Base-by-base conservation (phyloP, 2,888 invertebrate species). In the Pyrocoelia pectoralis region DNA sequence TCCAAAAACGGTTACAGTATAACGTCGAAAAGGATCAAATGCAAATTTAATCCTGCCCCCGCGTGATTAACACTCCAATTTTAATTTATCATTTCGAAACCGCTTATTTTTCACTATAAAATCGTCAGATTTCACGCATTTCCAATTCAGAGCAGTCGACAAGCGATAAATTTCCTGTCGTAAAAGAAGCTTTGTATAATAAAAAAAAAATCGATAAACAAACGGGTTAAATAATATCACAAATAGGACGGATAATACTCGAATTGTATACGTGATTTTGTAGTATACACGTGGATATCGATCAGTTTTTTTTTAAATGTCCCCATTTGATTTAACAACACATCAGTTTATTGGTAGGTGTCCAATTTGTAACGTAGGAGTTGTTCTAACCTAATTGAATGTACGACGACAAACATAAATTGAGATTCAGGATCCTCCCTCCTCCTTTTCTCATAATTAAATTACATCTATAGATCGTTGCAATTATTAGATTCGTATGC, bases 361-460 rank as follows among this genome's bases (percentile, higher is more conserved):
- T 17, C 14, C 50, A 18, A 28, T 19, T 50, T 24, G 19, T 14
- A 50, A 50, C 3, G 24, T 50, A 18, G 15, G 15, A 43, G 41
- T 43, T 43, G 41, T 43, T 43, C 14, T 43, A 43, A 43, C 15
- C 13, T 43, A 43, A 43, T 43, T 13, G 15, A 43, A 15, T 43
- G 41, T 43, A 13, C 41, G 13, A 43, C 13, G 13, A 43, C 15
- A 43, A 9, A 43, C 15, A 13, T 43, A 43, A 43, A 43, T 43
- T 43, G 13, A 13, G 12, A 15, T 43, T 43, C 9, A 2, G 41
- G 13, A 14, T 1, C 15, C 13, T 15, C 15, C 24, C 24, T 24
- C 3, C 24, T 3, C 13, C 13, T 13, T 43, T 13, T 43, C 15
- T 15, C 41, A 15, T 43, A 43, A 43, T 43, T 43, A 43, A 43